Evolutionary conservation across 2,888 invertebrate species (phyloP).

Genomic region (Calliopum simillimum): DNA sequence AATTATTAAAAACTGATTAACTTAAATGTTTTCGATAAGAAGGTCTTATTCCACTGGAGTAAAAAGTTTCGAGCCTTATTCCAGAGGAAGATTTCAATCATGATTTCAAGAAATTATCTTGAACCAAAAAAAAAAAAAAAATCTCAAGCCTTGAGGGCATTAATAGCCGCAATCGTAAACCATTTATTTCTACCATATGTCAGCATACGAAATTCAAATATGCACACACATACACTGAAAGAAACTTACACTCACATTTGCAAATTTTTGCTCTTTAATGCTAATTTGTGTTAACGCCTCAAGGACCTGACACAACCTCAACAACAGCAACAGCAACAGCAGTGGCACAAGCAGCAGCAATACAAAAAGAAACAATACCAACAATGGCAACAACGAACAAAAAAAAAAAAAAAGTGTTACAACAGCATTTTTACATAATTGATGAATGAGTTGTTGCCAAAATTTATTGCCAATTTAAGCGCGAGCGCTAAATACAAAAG

Average conservation of each 20-base stretch:
- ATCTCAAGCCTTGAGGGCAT: no score
- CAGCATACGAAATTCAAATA: slow-evolving; percentile 2
- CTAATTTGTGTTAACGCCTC: slow-evolving; percentile 41
- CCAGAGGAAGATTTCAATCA: no score
- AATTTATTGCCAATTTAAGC: no score
- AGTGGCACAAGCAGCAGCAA: not conserved
- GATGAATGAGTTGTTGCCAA: not conserved
- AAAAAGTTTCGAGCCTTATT: no score
- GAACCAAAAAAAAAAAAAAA: no score
- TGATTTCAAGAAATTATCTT: no score
- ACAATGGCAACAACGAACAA: not conserved
- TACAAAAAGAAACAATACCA: slow-evolving; percentile 14
- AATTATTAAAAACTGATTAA: no score
- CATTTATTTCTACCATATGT: no score
- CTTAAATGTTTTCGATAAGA: no score
- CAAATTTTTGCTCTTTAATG: slow-evolving; percentile 39
- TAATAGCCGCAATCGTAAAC: no score
- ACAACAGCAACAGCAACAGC: not conserved
- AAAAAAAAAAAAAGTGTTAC: not conserved
- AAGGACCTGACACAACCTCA: slow-evolving; percentile 30
- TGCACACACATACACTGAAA: not conserved
- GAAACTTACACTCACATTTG: slow-evolving; percentile 10
- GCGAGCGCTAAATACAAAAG: slow-evolving; percentile 5
- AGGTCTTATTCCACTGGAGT: no score
- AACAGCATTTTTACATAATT: slow-evolving; percentile 3